phyloP scores from a whole-genome alignment of 1,140 invertebrate genomes.

The Teleopsis dalmanni region DNA sequence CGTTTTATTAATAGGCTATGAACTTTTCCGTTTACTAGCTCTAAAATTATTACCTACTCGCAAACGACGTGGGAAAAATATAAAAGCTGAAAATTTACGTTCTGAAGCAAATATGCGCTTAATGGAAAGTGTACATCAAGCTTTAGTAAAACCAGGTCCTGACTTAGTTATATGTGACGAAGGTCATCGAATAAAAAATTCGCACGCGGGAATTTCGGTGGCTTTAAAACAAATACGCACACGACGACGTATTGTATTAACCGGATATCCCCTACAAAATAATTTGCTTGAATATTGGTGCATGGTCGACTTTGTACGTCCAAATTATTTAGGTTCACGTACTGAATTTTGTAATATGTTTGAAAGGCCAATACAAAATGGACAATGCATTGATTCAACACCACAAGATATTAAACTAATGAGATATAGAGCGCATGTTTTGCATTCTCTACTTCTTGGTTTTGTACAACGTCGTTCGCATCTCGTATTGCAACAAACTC shows the following conservation, averaged over 20 bases:
- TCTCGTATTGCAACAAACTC: slow-evolving; percentile 72
- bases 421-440: slow-evolving; percentile 80
- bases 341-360: slow-evolving; percentile 96
- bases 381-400: slow-evolving; percentile 88
- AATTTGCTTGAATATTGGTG: slow-evolving; percentile 95
- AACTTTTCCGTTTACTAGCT: slow-evolving; percentile 85
- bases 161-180: slow-evolving; percentile 94
- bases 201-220: slow-evolving; percentile 85
- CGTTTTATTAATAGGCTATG: slow-evolving; percentile 95
- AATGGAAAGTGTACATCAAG: slow-evolving; percentile 76
- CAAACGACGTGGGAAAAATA: slow-evolving; percentile 38
- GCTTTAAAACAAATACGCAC: slow-evolving; percentile 88
- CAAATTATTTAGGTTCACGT: slow-evolving; percentile 86
- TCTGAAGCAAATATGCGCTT: slow-evolving; percentile 76
- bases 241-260: slow-evolving; percentile 81
- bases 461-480: slow-evolving; percentile 90
- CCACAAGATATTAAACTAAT: slow-evolving; percentile 83
- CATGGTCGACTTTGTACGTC: slow-evolving; percentile 93
- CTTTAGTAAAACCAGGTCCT: slow-evolving; percentile 84
- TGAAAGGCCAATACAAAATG: slow-evolving; percentile 89
- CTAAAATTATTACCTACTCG: slow-evolving; percentile 56
- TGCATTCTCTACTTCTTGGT: slow-evolving; percentile 81
- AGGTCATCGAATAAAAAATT: slow-evolving; percentile 94
- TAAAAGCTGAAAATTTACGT: slow-evolving; percentile 49
- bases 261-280: slow-evolving; percentile 95